These are phyloP conservation scores for Protula sp. DNA, from an alignment of 2,888 invertebrate species.

Conservation along the genomic window DNA sequence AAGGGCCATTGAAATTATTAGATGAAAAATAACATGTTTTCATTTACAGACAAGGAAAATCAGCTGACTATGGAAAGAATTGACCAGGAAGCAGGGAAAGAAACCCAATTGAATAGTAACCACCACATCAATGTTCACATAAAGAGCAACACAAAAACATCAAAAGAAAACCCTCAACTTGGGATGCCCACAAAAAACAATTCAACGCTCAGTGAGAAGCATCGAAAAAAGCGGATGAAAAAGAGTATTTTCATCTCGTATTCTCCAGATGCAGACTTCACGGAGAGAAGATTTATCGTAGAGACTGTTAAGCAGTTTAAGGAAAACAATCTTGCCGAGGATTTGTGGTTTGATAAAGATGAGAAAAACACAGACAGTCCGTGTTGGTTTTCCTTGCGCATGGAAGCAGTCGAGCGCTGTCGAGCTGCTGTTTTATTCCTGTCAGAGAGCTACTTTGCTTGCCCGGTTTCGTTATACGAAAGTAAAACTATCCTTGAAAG, in stretches of 20 bases:
- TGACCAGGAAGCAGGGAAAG: no score
- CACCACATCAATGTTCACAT: no score
- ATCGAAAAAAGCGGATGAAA: constrained; percentile 33
- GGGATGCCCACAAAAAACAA: no score
- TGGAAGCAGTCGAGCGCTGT: constrained; percentile 50
- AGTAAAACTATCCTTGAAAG: constrained; percentile 44
- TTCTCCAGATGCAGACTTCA: constrained; percentile 49
- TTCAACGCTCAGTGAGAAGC: no score
- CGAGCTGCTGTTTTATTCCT: constrained; percentile 43
- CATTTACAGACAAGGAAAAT: no score
- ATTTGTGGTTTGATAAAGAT: constrained; percentile 52
- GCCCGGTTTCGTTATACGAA: constrained; percentile 49
- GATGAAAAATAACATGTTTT: no score
- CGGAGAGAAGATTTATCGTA: constrained; percentile 46
- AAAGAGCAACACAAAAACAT: no score
- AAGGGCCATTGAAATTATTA: no score
- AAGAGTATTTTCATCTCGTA: constrained; percentile 49
- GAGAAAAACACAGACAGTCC: constrained; percentile 47
- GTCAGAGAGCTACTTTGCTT: constrained; percentile 45
- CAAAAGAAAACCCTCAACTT: no score
- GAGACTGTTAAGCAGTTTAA: constrained; percentile 47
- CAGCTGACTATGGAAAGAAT: no score
- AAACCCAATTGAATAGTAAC: no score
- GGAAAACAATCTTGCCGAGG: constrained; percentile 48
- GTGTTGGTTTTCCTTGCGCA: constrained; percentile 48